Evolutionary conservation across 2,888 invertebrate genomes (phyloP).

Genomic region (Drymonia ruficornis): DNA sequence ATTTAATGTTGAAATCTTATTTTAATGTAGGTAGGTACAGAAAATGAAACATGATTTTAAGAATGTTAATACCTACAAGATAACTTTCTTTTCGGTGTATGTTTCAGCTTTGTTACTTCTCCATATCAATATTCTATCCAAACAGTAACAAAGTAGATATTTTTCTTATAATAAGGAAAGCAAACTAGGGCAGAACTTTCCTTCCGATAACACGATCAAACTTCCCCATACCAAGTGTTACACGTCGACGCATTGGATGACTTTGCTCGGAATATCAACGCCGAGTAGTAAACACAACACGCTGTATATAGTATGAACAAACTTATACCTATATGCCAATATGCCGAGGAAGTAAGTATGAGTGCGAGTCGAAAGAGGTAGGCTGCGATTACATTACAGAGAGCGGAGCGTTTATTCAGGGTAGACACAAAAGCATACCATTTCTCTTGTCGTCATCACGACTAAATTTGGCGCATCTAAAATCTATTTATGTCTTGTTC

Average conservation of each 20-base stretch:
- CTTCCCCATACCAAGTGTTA: slow-evolving; percentile 41
- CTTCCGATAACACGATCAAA: slow-evolving; percentile 39
- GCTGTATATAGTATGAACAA: slow-evolving; percentile 23
- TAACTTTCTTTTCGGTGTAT: too few species aligned
- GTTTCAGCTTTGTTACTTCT: neutral
- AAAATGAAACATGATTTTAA: too few species aligned
- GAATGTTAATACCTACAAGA: too few species aligned
- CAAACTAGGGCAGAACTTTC: slow-evolving; percentile 43
- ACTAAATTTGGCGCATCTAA: too few species aligned
- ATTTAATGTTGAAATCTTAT: too few species aligned
- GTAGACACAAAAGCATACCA: too few species aligned
- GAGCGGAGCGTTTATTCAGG: slow-evolving; percentile 19
- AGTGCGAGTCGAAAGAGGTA: slow-evolving; percentile 44
- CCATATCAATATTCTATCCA: neutral
- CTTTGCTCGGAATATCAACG: slow-evolving; percentile 41
- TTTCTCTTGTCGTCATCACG: too few species aligned
- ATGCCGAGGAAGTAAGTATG: slow-evolving; percentile 40
- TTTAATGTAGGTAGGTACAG: too few species aligned
- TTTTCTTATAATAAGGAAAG: slow-evolving; percentile 22
- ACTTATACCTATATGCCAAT: slow-evolving; percentile 28
- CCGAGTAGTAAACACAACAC: slow-evolving; percentile 39
- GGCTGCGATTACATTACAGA: slow-evolving; percentile 13
- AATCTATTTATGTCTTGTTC: too few species aligned
- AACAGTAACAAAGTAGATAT: neutral
- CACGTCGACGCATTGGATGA: slow-evolving; percentile 39